Evolutionary conservation across 2,888 invertebrate species (phyloP), one percentile per base, ranked within the genome.

Genomic region (Diarsia brunnea): DNA sequence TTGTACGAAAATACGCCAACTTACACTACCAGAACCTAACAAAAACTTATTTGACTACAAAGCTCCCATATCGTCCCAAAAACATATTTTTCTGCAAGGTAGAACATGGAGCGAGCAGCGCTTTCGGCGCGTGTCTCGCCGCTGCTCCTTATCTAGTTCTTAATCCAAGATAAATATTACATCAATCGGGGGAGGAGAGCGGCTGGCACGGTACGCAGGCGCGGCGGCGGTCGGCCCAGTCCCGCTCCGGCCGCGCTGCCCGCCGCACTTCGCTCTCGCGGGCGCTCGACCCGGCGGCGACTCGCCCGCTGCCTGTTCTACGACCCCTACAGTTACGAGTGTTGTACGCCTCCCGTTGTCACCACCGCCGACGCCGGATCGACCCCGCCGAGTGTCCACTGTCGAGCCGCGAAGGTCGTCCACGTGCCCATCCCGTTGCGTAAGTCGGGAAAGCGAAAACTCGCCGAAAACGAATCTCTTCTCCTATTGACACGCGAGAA

Each of bases 81-180:
- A 82, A 65, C 71, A 78, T 79, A 79, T 81, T 75, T 81, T 84
- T 73, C 58, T 43, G 53, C 24, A 53, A 73, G 27, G 69, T 75
- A 47, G 74, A 86, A 73, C 66, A 81, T 68, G 68, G 69, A 69
- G 64, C 83, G 81, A 70, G 79, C 61, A 89, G 81, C 87, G 82
- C 84, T 87, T 87, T 86, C 80, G 86, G 82, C 89, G 90, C 89
- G 89, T 85, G 91, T 90, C 90, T 90, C 90, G 89, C 90, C 84
- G 75, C 89, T 88, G 91, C 92, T 93, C 91, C 94, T 94, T 94
- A 95, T 95, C 95, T 94, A 94, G 94, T 94, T 94, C 93, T 95
- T 96, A 96, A 95, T 95, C 94, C 95, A 94, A 96, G 95, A 96
- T 96, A 95, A 95, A 96, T 96, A 96, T 96, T 95, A 95, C 95